These are phyloP conservation scores for Holothuria leucospilota DNA, from an alignment of 53 echinoderm and acorn worm species.

Conservation along the genomic window DNA sequence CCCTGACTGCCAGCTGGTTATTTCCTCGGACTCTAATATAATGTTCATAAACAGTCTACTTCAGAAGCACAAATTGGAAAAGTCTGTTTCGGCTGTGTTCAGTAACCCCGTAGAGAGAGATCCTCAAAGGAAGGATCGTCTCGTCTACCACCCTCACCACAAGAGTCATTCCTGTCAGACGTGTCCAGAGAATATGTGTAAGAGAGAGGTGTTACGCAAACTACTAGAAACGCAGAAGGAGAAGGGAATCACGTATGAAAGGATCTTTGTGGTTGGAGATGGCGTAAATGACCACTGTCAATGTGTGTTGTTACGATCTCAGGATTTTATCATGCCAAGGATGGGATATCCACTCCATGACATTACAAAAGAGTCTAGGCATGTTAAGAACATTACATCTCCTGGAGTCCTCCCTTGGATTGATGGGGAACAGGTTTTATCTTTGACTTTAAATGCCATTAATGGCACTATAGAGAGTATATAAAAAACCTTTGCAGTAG, in stretches of 20 bases:
- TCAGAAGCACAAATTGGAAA: slow-evolving; percentile 34
- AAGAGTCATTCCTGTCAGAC: slow-evolving; percentile 27
- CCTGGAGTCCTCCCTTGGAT: slow-evolving; percentile 16
- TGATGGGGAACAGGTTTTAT: slow-evolving; percentile 25
- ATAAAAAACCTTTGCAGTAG: too few relatives aligned
- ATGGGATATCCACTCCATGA: slow-evolving; percentile 30
- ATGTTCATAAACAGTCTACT: slow-evolving; percentile 26
- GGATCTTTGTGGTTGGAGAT: slow-evolving; percentile 39
- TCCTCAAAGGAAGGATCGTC: not conserved
- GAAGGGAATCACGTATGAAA: slow-evolving; percentile 18
- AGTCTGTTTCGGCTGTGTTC: slow-evolving; percentile 17
- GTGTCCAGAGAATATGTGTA: slow-evolving; percentile 38
- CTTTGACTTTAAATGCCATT: slow-evolving; percentile 17
- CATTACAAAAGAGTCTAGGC: slow-evolving; percentile 4
- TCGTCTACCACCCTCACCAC: slow-evolving; percentile 33
- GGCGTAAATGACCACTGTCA: slow-evolving; percentile 40
- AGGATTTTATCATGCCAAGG: slow-evolving; percentile 43
- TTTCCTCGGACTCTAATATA: slow-evolving; percentile 27
- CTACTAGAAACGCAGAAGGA: slow-evolving; percentile 3
- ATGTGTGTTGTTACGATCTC: slow-evolving; percentile 13
- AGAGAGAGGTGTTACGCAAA: slow-evolving; percentile 28
- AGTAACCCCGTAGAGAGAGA: slow-evolving; percentile 39
- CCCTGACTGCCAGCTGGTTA: slow-evolving; percentile 17
- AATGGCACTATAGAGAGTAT: not conserved
- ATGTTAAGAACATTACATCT: slow-evolving; percentile 9